Evolutionary conservation across 2,888 invertebrate genomes (phyloP).

Genomic region (Macrosiphum euphorbiae): DNA sequence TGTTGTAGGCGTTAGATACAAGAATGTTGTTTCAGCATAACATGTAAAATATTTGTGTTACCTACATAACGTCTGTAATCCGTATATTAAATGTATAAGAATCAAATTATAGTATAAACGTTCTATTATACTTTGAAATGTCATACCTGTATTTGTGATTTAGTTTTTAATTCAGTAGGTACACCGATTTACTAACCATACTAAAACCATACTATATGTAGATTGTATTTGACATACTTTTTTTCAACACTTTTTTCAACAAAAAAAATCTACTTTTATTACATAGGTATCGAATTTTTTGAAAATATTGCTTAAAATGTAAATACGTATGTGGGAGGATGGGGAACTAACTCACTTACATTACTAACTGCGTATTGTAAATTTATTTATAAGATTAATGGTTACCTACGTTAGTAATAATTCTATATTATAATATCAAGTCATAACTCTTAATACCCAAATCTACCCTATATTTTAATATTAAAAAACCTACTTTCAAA

Average conservation of each 20-base stretch:
- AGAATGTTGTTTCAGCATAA: conserved; percentile 33
- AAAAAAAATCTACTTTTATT: neutral
- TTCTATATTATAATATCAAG: neutral
- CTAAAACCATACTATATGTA: neutral
- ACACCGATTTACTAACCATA: neutral
- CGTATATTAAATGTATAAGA: neutral
- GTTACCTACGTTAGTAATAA: neutral
- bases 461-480: neutral
- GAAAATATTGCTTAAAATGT: neutral
- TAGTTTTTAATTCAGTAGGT: neutral
- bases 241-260: neutral
- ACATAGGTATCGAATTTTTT: neutral
- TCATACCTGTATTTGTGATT: neutral
- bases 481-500: neutral
- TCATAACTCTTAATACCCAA: neutral
- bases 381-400: neutral
- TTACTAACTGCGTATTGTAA: neutral
- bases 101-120: neutral
- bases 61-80: neutral
- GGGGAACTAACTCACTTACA: neutral
- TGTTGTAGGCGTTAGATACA: neutral
- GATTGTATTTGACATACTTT: neutral
- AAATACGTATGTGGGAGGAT: neutral
- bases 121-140: neutral
- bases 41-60: neutral